These are phyloP conservation scores for Crotalus helleri DNA, from an alignment of 2,113 vertebrate genomes.

Conservation along the genomic window DNA sequence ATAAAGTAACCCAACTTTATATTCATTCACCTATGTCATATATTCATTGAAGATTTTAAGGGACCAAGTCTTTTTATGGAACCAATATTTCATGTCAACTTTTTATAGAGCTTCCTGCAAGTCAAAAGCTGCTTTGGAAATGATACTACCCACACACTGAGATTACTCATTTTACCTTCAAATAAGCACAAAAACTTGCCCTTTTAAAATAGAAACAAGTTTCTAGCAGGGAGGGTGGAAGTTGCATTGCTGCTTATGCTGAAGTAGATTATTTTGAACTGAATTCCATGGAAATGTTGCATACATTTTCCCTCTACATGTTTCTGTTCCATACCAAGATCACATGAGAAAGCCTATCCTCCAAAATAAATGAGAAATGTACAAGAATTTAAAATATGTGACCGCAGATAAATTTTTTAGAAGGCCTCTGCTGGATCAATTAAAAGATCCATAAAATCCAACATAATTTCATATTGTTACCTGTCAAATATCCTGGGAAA, in stretches of 20 bases:
- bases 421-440: not conserved
- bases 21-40: not conserved
- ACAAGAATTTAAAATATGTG: not conserved
- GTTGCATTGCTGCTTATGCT: not conserved
- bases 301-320: not conserved
- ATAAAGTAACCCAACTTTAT: not conserved
- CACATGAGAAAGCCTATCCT: not conserved
- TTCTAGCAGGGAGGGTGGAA: conserved; percentile 34
- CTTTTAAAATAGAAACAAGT: conserved; percentile 35
- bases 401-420: not conserved
- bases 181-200: conserved; percentile 31
- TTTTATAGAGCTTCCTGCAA: conserved; percentile 34
- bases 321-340: not conserved
- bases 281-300: not conserved
- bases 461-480: not conserved
- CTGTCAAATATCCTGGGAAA: not conserved
- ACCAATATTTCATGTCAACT: conserved; percentile 18
- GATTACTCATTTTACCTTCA: conserved; percentile 40
- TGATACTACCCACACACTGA: conserved; percentile 49
- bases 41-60: conserved; percentile 14
- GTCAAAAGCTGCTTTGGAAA: conserved; percentile 44
- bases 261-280: not conserved
- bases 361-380: not conserved
- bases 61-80: conserved; percentile 20
- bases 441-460: not conserved